phyloP scores from a whole-genome alignment of 2,888 invertebrate genomes.

The Campoletis raptor region DNA sequence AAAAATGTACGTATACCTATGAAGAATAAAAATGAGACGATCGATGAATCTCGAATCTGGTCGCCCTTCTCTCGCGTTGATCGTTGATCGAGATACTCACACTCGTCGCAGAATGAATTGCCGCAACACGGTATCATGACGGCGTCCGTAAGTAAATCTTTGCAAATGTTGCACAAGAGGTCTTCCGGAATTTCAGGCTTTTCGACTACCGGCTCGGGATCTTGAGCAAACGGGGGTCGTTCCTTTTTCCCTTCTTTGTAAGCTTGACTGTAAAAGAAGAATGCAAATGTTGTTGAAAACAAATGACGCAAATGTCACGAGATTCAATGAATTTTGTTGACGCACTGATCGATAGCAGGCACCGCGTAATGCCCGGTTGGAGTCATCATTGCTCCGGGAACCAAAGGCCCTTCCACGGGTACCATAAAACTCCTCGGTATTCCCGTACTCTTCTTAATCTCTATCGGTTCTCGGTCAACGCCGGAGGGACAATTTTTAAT shows the following conservation, averaged over 20 bases:
- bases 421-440: slow-evolving; percentile 99
- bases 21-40: background rate
- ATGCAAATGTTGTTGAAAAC: background rate
- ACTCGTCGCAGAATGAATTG: slow-evolving; percentile 99
- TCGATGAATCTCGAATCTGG: background rate
- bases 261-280: slow-evolving; percentile 88
- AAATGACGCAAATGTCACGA: no score
- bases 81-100: slow-evolving; percentile 86
- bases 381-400: slow-evolving; percentile 96
- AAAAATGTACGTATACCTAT: slow-evolving; percentile 94
- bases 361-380: slow-evolving; percentile 95
- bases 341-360: slow-evolving; percentile 94
- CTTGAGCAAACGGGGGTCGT: slow-evolving; percentile 88
- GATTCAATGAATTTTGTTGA: slow-evolving; percentile 66
- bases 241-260: slow-evolving; percentile 91
- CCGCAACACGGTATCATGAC: slow-evolving; percentile 99
- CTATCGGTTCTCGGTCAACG: slow-evolving; percentile 88
- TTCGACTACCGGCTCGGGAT: slow-evolving; percentile 85
- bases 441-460: slow-evolving; percentile 97
- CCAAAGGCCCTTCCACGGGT: slow-evolving; percentile 94
- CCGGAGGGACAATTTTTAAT: slow-evolving; percentile 97
- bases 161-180: slow-evolving; percentile 95
- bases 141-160: slow-evolving; percentile 96
- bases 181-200: slow-evolving; percentile 95
- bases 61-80: background rate